phyloP scores from a whole-genome alignment of 2,113 vertebrate genomes.

The Semnornis frantzii region DNA sequence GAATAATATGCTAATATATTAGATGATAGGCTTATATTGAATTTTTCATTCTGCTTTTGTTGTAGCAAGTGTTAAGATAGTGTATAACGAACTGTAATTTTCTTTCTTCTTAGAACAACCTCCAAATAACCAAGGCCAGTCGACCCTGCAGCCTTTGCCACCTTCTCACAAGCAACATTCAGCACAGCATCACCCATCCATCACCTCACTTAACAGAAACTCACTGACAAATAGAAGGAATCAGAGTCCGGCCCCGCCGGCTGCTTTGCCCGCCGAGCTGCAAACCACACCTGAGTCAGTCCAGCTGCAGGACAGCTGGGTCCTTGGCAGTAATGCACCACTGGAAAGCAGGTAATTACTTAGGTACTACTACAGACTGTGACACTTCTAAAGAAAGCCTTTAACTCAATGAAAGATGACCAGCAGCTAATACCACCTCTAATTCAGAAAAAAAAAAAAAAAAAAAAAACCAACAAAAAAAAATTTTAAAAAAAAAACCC shows the following conservation, averaged over 20 bases:
- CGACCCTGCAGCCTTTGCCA: conserved; percentile 90
- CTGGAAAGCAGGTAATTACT: conserved; percentile 95
- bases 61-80: conserved; percentile 20
- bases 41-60: conserved; percentile 57
- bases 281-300: conserved; percentile 99
- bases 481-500: background rate
- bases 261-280: conserved; percentile 96
- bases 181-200: conserved; percentile 84
- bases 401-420: background rate
- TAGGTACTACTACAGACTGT: background rate
- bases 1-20: conserved; percentile 77
- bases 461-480: background rate
- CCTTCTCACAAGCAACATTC: conserved; percentile 92
- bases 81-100: conserved; percentile 61
- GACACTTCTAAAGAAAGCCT: background rate
- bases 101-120: conserved; percentile 85
- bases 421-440: background rate
- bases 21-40: conserved; percentile 39
- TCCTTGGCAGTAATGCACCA: conserved; percentile 98
- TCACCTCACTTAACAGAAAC: conserved; percentile 95
- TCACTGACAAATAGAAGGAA: conserved; percentile 96
- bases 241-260: conserved; percentile 94
- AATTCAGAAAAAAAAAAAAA: background rate
- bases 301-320: conserved; percentile 99
- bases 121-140: conserved; percentile 87